Percentiles rank a stretch among this genome's conserved stretches.
Conservation (phyloP, 1,140 invertebrate genomes). For the Ceratina australensis region DNA sequence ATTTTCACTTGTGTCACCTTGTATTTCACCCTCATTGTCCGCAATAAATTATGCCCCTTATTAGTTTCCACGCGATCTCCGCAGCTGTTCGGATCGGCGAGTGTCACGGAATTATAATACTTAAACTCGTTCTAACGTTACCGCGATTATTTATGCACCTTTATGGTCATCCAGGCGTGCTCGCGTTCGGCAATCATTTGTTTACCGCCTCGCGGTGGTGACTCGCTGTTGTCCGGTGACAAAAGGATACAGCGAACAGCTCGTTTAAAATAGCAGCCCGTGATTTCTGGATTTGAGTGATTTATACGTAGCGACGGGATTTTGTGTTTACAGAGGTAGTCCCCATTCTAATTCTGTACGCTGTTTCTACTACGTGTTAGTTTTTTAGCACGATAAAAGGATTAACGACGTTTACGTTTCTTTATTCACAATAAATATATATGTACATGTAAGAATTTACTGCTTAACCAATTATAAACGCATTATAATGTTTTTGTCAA, state of each 20-base stretch:
- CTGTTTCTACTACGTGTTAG: neutral
- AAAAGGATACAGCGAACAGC: neutral
- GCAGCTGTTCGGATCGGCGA: neutral
- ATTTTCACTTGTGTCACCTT: neutral
- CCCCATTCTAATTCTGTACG: constrained; percentile 4
- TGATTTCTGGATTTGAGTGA: neutral
- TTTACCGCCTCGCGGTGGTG: neutral
- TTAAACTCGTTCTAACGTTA: neutral
- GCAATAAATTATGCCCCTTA: constrained; percentile 5
- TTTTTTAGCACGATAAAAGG: no score
- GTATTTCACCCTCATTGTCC: neutral
- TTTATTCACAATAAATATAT: neutral
- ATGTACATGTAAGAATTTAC: neutral
- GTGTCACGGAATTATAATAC: neutral
- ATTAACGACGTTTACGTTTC: neutral
- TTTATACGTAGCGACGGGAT: constrained; percentile 6
- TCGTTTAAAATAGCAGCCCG: neutral
- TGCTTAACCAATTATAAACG: neutral
- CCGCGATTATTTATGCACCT: neutral
- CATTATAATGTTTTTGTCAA: neutral
- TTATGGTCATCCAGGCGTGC: neutral
- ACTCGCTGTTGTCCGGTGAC: neutral
- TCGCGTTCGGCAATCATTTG: neutral
- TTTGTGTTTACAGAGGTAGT: neutral
- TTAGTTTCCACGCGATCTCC: neutral